phyloP scores from a whole-genome alignment of 2,888 invertebrate species.

The Zygothrica quintamaculata region DNA sequence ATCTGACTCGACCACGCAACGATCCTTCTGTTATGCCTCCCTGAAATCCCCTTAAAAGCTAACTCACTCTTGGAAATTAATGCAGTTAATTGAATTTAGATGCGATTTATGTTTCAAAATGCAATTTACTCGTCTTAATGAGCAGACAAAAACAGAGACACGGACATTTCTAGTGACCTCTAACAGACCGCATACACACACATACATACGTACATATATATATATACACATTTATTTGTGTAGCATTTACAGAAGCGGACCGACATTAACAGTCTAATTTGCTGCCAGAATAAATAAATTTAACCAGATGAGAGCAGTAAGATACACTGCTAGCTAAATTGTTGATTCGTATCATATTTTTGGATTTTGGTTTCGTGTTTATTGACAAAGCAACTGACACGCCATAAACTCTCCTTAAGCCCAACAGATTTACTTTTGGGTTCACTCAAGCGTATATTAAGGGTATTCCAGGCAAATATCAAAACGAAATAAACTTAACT shows the following conservation, averaged over 20 bases:
- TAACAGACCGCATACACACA: neutral
- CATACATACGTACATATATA: slow-evolving; percentile 3
- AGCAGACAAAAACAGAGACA: neutral
- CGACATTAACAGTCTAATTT: slow-evolving; percentile 20
- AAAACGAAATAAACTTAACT: too few species aligned
- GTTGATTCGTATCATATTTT: slow-evolving; percentile 14
- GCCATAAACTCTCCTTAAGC: slow-evolving; percentile 6
- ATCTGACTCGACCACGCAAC: neutral
- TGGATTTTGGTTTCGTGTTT: slow-evolving; percentile 2
- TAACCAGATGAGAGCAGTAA: slow-evolving; percentile 9
- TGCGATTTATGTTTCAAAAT: slow-evolving; percentile 66
- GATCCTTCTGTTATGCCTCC: neutral
- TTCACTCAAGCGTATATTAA: too few species aligned
- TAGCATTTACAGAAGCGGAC: neutral
- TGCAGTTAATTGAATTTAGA: slow-evolving; percentile 70
- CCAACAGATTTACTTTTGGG: too few species aligned
- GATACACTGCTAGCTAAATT: slow-evolving; percentile 7
- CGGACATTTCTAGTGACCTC: neutral
- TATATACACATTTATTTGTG: neutral
- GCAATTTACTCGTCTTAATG: slow-evolving; percentile 57
- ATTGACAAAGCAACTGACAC: slow-evolving; percentile 11
- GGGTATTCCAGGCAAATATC: too few species aligned
- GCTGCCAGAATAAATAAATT: slow-evolving; percentile 8
- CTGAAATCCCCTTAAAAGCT: neutral
- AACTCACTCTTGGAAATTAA: slow-evolving; percentile 41